A percentile compares a stretch with the other conserved stretches of the same genome.
Evolutionary conservation across 2,113 vertebrate species (phyloP).

Genomic region (Synchiropus splendidus): DNA sequence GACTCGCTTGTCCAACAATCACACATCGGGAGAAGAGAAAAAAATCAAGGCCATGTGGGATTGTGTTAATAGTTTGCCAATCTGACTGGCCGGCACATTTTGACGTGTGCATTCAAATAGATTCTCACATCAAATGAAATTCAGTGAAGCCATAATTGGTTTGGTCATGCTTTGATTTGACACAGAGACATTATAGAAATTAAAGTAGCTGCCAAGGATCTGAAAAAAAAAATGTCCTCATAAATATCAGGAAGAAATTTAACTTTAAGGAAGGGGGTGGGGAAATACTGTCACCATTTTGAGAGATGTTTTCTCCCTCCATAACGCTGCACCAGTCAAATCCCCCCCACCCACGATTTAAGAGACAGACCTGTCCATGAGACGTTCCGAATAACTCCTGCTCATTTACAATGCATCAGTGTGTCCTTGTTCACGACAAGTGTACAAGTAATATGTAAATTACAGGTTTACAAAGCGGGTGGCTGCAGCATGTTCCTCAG

Average conservation of each 20-base stretch:
- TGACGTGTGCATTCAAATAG: slow-evolving; percentile 39
- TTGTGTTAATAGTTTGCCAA: slow-evolving; percentile 48
- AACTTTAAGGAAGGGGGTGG: no score
- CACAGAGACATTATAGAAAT: slow-evolving; percentile 18
- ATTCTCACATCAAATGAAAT: slow-evolving; percentile 43
- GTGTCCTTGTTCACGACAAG: no score
- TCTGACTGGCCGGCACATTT: slow-evolving; percentile 22
- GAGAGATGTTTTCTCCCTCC: no score
- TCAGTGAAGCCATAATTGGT: slow-evolving; percentile 25
- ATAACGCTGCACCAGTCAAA: no score
- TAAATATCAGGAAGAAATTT: slow-evolving; percentile 3
- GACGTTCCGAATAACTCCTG: no score
- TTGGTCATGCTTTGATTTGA: slow-evolving; percentile 31
- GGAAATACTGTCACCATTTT: no score
- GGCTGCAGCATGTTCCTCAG: no score
- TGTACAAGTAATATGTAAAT: no score
- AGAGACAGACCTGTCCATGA: no score
- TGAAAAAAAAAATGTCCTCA: slow-evolving; percentile 1
- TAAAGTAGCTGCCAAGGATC: slow-evolving; percentile 12
- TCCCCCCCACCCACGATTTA: no score
- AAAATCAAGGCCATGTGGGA: slow-evolving; percentile 33
- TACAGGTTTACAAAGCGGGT: no score
- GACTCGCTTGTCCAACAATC: slow-evolving; percentile 27
- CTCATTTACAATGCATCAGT: no score
- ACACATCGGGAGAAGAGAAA: slow-evolving; percentile 26